Evolutionary conservation across 2,113 vertebrate species (phyloP), one percentile per base, ranked within the genome.

Genomic region (Nyctereutes procyonoides): DNA sequence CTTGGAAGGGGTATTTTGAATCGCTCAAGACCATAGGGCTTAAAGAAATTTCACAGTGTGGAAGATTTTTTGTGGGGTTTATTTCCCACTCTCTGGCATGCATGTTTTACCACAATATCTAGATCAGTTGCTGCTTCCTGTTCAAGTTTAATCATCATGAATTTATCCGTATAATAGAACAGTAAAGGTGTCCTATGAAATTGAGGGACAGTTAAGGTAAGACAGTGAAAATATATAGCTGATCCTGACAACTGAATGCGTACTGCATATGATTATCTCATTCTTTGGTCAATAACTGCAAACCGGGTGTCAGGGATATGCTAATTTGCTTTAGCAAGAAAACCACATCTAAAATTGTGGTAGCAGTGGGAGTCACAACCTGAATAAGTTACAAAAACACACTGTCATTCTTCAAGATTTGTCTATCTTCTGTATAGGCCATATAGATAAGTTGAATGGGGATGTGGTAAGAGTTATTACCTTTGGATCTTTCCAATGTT

Each of bases 141-240:
- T 73, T 96, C 81, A 93, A 55, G 17, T 95, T 63, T 97, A 53
- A 88, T 90, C 55, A 83, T 63, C 76, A 65, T 95, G 35, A 82
- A 67, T 38, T 53, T 73, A 53, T 60, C 28, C 55, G 12, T 76
- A 20, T 93, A 76, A 38, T 62, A 55, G 43, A 76, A 24, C 43
- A 93, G 90, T 51, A 30, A 16, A 74, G 38, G 62, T 81, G 9
- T 38, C 51, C 5, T 55, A 8, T 81, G 8, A 17, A 94, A 94
- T 83, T n/a, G 43, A 90, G 86, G 92, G 38, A 48, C 28, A 89
- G 20, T 74, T 94, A 90, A 95, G 38, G 30, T 56, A 90, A 20
- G 26, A 81, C 26, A 83, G 48, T 88, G 67, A 88, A 89, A 83
- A 87, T 87, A 28, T 83, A 53, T 71, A 43, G 43, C 43, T 76